These are phyloP conservation scores for Pygoscelis adeliae DNA, from an alignment of 2,113 vertebrate genomes.

Conservation along the genomic window DNA sequence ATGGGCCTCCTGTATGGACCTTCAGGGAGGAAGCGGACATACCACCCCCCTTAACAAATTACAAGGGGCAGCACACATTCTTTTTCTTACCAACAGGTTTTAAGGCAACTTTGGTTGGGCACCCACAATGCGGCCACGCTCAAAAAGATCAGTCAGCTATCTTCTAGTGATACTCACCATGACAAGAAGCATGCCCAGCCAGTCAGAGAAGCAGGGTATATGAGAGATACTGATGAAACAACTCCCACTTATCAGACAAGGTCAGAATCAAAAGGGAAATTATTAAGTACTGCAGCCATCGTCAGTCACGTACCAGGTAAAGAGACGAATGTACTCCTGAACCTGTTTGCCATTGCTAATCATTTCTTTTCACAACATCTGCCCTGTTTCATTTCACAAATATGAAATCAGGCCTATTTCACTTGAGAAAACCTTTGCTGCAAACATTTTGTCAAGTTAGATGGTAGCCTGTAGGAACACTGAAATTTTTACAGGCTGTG, in stretches of 20 bases:
- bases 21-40: background rate
- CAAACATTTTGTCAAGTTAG: background rate
- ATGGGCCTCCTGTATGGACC: background rate
- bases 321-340: background rate
- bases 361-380: background rate
- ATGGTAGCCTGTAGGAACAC: background rate
- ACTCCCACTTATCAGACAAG: background rate
- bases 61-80: background rate
- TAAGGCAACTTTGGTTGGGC: background rate
- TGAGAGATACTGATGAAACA: background rate
- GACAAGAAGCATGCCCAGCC: background rate
- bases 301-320: background rate
- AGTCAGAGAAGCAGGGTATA: background rate
- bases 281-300: background rate
- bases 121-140: background rate
- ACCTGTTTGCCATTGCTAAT: background rate
- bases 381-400: background rate
- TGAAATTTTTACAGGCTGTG: background rate
- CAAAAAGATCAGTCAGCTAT: background rate
- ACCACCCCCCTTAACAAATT: background rate
- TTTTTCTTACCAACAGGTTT: background rate
- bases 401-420: background rate
- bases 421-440: background rate
- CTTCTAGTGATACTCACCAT: accelerated
- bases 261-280: background rate